Conservation (phyloP, 2,888 invertebrate genomes). For the Drosophila meridionalis region DNA sequence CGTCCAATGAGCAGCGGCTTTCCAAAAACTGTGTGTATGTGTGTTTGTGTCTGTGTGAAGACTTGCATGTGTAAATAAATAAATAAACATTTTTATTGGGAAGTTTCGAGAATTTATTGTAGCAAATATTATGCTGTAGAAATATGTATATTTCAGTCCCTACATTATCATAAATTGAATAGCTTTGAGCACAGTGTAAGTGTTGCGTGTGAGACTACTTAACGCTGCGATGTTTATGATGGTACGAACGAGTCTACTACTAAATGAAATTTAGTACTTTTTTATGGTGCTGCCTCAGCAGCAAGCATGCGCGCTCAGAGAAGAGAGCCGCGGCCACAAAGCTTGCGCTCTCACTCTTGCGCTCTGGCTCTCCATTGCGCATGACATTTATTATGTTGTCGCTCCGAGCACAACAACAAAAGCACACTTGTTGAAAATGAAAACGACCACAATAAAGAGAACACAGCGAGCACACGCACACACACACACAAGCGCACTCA, state of each 20-base stretch:
- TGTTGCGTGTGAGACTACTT: slow-evolving; percentile 20
- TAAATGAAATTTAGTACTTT: slow-evolving; percentile 56
- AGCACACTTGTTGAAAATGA: slow-evolving; percentile 82
- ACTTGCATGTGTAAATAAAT: background rate
- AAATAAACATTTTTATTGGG: background rate
- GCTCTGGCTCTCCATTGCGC: slow-evolving; percentile 43
- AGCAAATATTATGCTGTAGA: background rate
- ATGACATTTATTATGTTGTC: slow-evolving; percentile 49
- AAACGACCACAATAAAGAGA: slow-evolving; percentile 65
- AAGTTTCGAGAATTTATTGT: slow-evolving; percentile 4
- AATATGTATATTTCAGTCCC: background rate
- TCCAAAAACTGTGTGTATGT: slow-evolving; percentile 15
- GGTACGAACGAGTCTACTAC: slow-evolving; percentile 56
- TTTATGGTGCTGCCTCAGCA: slow-evolving; percentile 47
- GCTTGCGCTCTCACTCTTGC: slow-evolving; percentile 14
- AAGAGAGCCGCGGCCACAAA: slow-evolving; percentile 46
- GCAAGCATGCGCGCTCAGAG: slow-evolving; percentile 70
- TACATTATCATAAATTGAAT: background rate
- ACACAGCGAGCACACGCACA: slow-evolving; percentile 15
- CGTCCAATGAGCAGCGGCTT: slow-evolving; percentile 71
- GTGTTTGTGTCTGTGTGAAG: slow-evolving; percentile 10
- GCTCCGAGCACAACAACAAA: slow-evolving; percentile 74
- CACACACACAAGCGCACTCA: slow-evolving; percentile 11
- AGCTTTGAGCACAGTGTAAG: background rate
- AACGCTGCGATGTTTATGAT: slow-evolving; percentile 1